Base-by-base conservation (phyloP, 2,888 invertebrate species). In the Gortyna flavago region DNA sequence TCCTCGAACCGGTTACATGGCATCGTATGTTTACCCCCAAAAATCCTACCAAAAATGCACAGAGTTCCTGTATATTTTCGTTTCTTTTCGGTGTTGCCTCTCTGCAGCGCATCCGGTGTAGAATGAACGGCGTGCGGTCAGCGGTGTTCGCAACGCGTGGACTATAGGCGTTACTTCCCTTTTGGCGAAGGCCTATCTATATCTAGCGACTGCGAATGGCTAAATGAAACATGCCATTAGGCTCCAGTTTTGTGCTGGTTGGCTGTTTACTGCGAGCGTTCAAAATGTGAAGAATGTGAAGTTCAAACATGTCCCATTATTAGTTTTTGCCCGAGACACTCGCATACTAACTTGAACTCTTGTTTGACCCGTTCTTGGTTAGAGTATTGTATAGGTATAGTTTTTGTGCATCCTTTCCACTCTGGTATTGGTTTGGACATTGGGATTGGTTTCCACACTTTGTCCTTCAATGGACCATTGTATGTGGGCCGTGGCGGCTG, bases 41-140 rank as follows among this genome's bases (percentile, higher is more conserved):
- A 35, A 51, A 48, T 25, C 2, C 3, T 13, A 11, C 7, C 0
- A 21, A 35, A 61, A 41, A 21, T 64, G 44, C 54, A 61, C 29
- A 35, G 0, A 0, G 35, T 16, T 41, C 16, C 35, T 16, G 41
- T 13, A n/a, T 65, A 61, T 67, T 67, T 67, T n/a, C n/a, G 29
- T n/a, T 57, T 57, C 32, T n/a, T 29, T 67, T 81, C 21, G 13
- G 32, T 21, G 6, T 44, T 57, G 81, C 68, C 54, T 74, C 54
- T 64, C 61, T 74, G 76, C 71, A 61, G 62, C n/a, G 68, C 61
- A 41, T 73, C 54, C 70, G 71, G 73, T 68, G 81, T 74, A 41
- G 35, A 81, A 72, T 77, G 71, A 54, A 71, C 62, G 65, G 38
- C 61, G 29, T 72, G 65, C 57, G 81, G 81, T 74, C 72, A 64